Base-by-base conservation (phyloP, 2,888 invertebrate genomes). In the Trisateles emortualis region DNA sequence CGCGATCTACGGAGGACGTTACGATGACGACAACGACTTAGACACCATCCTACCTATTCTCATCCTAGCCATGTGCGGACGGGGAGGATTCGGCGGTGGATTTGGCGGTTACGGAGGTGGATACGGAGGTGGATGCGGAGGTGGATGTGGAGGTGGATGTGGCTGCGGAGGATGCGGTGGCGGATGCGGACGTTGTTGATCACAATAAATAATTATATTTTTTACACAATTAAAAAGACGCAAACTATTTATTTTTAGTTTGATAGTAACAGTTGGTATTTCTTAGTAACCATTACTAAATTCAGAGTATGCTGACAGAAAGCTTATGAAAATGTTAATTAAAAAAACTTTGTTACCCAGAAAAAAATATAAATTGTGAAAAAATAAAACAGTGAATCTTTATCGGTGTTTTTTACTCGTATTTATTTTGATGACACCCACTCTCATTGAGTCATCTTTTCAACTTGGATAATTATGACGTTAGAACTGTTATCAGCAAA, bases 31-130 rank as follows among this genome's bases (percentile, higher is more conserved):
- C 33, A 72, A 75, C 35, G 77, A 78, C 22, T 48, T 78, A 50
- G 81, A 84, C 35, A 58, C 71, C 9, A 59, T 86, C 1, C 72
- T 84, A 1, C 84, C 84, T 0, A 70, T 85, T 24, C 60, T 86
- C 11, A 53, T 86, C 10, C 52, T 85, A 1, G 59, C 72, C 24
- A 16, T 76, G 57, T 50, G 64, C 0, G 67, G 73, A 3, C 55
- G 68, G 1, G 64, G 73, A 3, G 61, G 64, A 65, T 8, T 51
- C 51, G n/a, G n/a, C n/a, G n/a, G n/a, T n/a, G n/a, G n/a, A n/a
- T n/a, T n/a, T 14, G 53, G 61, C 14, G 60, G 65, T 8, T 45
- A 54, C 13, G 47, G 57, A 3, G 52, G 71, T 9, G 53, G 59
- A 9, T 54, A 66, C 0, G 56, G 65, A 17, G 47, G 62, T 0